Evolutionary conservation across 2,113 vertebrate genomes (phyloP).

Genomic region (Dasyurus viverrinus): DNA sequence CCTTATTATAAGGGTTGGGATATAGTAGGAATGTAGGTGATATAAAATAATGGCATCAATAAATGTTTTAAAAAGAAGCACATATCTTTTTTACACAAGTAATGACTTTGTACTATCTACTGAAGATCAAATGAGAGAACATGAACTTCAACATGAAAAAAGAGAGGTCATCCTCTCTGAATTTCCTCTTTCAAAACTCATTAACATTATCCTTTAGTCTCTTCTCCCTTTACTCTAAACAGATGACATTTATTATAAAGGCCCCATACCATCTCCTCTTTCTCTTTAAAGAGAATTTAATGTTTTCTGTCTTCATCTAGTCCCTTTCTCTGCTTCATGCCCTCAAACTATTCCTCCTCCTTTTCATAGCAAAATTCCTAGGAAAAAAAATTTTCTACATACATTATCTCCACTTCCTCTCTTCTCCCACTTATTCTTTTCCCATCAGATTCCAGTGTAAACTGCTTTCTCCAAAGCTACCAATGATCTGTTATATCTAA

Average conservation of each 20-base stretch:
- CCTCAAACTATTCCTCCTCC: background rate
- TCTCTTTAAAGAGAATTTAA: background rate
- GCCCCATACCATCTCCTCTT: background rate
- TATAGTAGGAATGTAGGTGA: background rate
- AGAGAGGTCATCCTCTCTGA: background rate
- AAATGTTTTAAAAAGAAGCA: conserved; percentile 41
- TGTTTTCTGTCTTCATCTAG: background rate
- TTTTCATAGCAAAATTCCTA: background rate
- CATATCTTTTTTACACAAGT: background rate
- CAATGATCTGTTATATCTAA: background rate
- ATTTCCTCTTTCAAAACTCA: background rate
- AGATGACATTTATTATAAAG: background rate
- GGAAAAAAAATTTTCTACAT: background rate
- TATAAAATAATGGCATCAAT: conserved; percentile 1
- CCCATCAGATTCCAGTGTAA: background rate
- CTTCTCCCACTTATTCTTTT: background rate
- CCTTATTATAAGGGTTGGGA: background rate
- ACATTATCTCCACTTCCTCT: background rate
- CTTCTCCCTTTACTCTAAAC: background rate
- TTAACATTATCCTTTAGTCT: background rate
- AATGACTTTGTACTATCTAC: conserved; percentile 4
- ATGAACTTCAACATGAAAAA: conserved; percentile 47
- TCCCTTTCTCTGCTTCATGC: background rate
- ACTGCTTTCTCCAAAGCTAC: background rate
- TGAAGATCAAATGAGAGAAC: conserved; percentile 37